Evolutionary conservation across 2,113 vertebrate genomes (phyloP).

Genomic region (Notothenia rossii): DNA sequence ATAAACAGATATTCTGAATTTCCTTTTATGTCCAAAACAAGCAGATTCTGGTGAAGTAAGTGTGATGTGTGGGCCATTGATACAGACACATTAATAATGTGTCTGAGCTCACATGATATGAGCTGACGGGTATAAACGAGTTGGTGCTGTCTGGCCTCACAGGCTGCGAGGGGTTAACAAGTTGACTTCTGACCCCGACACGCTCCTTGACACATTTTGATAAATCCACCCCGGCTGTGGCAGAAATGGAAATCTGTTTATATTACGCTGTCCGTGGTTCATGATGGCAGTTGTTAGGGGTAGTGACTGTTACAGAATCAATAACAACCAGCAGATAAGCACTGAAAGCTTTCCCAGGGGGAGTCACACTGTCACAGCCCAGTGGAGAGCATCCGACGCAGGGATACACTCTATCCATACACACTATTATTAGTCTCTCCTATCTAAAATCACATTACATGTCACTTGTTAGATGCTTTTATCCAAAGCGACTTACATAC

Average conservation of each 20-base stretch:
- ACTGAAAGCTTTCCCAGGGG: constrained; percentile 36
- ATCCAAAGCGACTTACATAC: no score
- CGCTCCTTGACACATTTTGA: constrained; percentile 34
- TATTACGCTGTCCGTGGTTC: constrained; percentile 7
- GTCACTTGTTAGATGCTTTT: no score
- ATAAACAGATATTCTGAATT: not conserved
- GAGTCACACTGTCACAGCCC: not conserved
- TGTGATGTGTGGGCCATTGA: constrained; percentile 12
- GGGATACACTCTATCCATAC: not conserved
- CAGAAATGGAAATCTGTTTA: constrained; percentile 53
- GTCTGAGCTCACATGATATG: constrained; percentile 47
- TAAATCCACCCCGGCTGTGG: constrained; percentile 44
- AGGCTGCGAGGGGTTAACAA: constrained; percentile 62
- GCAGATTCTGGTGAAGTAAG: constrained; percentile 15
- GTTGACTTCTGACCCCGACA: constrained; percentile 67
- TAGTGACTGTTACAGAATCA: constrained; percentile 49
- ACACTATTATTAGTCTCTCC: not conserved
- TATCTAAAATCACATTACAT: not conserved
- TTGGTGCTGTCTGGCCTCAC: not conserved
- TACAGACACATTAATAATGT: constrained; percentile 50
- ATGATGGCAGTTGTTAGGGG: constrained; percentile 46
- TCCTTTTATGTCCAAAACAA: constrained; percentile 4
- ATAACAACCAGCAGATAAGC: constrained; percentile 49
- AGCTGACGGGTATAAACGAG: constrained; percentile 54
- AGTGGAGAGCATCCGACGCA: constrained; percentile 9